Evolutionary conservation across 2,797 vertebrate genomes (phyloP).

Genomic region (Novumbra hubbsi): DNA sequence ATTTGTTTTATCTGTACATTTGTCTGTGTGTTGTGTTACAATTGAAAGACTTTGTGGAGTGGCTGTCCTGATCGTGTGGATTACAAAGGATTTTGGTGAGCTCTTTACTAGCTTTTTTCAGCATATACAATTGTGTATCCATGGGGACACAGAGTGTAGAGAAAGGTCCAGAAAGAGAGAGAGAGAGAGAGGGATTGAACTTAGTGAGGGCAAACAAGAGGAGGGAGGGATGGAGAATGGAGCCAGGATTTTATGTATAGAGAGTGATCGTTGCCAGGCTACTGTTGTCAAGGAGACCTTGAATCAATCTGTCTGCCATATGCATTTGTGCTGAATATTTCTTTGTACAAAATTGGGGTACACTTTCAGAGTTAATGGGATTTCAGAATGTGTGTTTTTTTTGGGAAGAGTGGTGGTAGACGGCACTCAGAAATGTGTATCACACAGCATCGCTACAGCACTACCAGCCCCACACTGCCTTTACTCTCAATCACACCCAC

Average conservation of each 20-base stretch:
- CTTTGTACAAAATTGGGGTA: constrained; percentile 11
- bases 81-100: constrained; percentile 19
- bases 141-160: constrained; percentile 15
- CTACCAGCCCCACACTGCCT: constrained; percentile 44
- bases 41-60: not conserved
- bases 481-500: constrained; percentile 65
- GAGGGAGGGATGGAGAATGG: constrained; percentile 19
- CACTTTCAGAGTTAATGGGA: not conserved
- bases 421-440: not conserved
- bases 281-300: constrained; percentile 68
- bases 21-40: not conserved
- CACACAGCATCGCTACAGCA: constrained; percentile 32
- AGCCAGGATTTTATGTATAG: constrained; percentile 49
- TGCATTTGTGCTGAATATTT: constrained; percentile 43
- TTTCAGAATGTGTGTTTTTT: not conserved
- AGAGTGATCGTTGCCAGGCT: constrained; percentile 65
- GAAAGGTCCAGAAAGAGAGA: constrained; percentile 22
- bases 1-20: not conserved
- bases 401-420: not conserved
- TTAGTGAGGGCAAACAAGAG: not conserved
- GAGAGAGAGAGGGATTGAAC: constrained; percentile 12
- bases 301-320: constrained; percentile 52
- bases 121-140: constrained; percentile 2
- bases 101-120: constrained; percentile 25
- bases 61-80: not conserved